These are phyloP conservation scores for Mantis religiosa DNA, from an alignment of 2,888 invertebrate genomes.

Conservation along the genomic window DNA sequence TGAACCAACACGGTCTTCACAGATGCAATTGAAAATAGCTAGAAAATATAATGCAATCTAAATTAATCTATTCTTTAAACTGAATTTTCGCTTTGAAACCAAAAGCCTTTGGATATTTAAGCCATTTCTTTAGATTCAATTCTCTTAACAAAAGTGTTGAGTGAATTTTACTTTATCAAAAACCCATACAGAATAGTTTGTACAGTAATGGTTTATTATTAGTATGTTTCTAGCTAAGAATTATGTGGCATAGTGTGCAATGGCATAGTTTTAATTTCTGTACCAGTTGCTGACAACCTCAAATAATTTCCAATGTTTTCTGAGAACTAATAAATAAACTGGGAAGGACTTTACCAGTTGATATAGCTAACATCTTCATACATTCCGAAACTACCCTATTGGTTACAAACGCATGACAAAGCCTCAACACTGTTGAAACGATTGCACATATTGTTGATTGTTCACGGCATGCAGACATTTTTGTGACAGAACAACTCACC, in stretches of 20 bases:
- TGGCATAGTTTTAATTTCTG: not conserved
- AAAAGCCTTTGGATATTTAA: no score
- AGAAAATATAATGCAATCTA: no score
- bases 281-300: not conserved
- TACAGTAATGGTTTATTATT: no score
- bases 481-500: not conserved
- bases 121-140: no score
- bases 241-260: not conserved
- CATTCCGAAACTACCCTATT: not conserved
- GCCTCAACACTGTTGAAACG: not conserved
- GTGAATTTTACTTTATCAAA: no score
- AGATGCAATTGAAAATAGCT: no score
- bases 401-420: not conserved
- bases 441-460: not conserved
- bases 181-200: no score
- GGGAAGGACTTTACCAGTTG: not conserved
- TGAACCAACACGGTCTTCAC: no score
- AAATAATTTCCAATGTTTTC: not conserved
- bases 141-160: no score
- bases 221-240: no score
- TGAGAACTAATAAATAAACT: not conserved
- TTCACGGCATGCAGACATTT: not conserved
- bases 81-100: no score
- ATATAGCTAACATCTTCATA: not conserved
- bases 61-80: no score